Conservation (phyloP, 2,113 vertebrate genomes). For the Charina bottae region DNA sequence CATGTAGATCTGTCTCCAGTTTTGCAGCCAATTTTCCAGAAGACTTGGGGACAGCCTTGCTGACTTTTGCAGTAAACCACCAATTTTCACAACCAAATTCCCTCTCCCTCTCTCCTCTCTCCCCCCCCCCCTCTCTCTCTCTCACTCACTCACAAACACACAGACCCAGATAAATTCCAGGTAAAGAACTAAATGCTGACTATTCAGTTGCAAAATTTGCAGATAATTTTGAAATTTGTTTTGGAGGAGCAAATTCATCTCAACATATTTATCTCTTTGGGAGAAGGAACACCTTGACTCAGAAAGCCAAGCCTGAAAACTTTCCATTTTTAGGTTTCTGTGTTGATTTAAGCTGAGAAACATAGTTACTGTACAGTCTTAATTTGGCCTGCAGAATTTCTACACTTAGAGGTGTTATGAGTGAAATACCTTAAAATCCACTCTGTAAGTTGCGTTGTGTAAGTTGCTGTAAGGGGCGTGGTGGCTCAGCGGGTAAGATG, state of each 20-base stretch:
- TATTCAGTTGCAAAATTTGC: not conserved
- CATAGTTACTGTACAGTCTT: not conserved
- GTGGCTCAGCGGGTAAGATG: too few species aligned
- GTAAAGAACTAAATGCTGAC: not conserved
- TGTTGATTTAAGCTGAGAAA: not conserved
- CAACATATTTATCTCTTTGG: too few species aligned
- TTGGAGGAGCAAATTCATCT: not conserved
- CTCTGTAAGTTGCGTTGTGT: conserved; percentile 40
- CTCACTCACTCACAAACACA: too few species aligned
- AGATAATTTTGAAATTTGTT: not conserved
- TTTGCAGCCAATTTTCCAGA: too few species aligned
- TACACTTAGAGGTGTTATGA: conserved; percentile 38
- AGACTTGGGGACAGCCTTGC: too few species aligned
- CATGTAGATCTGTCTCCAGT: not conserved
- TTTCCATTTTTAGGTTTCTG: not conserved
- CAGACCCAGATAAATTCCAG: too few species aligned
- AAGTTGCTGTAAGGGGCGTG: too few species aligned
- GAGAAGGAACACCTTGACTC: not conserved
- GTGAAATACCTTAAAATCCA: conserved; percentile 56
- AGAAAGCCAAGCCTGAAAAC: not conserved
- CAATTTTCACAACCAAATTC: too few species aligned
- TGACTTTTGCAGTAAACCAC: too few species aligned
- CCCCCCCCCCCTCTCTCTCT: too few species aligned
- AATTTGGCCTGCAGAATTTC: not conserved
- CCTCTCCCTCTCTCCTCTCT: too few species aligned